Evolutionary conservation across 2,113 vertebrate genomes (phyloP).

Genomic region (Platanista minor): DNA sequence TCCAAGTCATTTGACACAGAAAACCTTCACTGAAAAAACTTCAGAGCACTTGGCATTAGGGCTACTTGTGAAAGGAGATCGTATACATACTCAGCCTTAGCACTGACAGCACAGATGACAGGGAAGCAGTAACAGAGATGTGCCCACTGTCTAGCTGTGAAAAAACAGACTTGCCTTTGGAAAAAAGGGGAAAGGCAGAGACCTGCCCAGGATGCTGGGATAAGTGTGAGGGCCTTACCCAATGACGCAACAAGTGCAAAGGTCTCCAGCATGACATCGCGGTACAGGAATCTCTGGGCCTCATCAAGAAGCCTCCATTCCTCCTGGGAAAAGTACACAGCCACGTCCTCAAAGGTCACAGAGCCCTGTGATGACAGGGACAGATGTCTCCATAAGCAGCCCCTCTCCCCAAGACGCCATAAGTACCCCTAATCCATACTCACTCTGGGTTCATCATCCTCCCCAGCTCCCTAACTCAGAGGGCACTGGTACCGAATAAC

Average conservation of each 20-base stretch:
- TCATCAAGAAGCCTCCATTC: background rate
- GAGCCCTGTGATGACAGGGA: background rate
- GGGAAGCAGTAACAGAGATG: background rate
- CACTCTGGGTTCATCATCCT: background rate
- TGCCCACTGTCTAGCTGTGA: background rate
- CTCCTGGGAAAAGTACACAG: background rate
- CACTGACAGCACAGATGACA: background rate
- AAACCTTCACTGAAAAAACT: background rate
- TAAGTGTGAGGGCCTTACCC: background rate
- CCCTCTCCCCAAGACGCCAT: background rate
- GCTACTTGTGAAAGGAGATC: background rate
- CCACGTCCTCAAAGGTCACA: background rate
- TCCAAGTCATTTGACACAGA: background rate
- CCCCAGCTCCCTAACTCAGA: background rate
- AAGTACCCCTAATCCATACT: background rate
- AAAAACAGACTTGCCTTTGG: background rate
- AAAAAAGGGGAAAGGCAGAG: background rate
- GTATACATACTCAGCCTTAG: background rate
- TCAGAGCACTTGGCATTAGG: background rate
- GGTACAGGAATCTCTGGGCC: background rate
- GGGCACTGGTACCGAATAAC: background rate
- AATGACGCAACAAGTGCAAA: background rate
- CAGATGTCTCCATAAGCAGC: background rate
- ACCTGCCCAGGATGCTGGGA: background rate
- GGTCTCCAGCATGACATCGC: background rate